Base-by-base conservation (phyloP, 2,113 vertebrate species). In the Cromileptes altivelis region DNA sequence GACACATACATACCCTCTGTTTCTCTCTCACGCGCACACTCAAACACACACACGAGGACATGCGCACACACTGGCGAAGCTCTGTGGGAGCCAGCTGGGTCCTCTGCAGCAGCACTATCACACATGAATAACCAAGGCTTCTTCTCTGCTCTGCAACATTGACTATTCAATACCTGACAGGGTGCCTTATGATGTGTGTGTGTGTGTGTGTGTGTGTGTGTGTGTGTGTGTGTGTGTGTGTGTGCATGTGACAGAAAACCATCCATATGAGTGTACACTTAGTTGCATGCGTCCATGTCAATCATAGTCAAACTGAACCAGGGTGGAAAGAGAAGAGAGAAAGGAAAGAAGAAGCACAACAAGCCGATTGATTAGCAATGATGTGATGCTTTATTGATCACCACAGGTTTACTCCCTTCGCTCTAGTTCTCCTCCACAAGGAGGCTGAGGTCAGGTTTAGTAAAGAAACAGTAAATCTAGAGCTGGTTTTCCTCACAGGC, bases 111-210 rank as follows among this genome's bases (percentile, higher is more conserved):
- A 87, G 56, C 73, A 56, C 82, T 67, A 88, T 83, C 87, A 92
- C 82, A 92, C 89, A 93, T 91, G 86, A 92, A 92, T 89, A 93
- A 92, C 85, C 88, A 86, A 82, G 89, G 49, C 45, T 87, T 80
- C 81, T 83, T 6, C 78, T 84, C 83, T 73, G 25, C 85, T 90
- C 85, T 87, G 73, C 80, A 80, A 75, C 85, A 82, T 67, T 89
- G 84, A 82, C 79, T 87, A 82, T 92, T 92, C 82, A 86, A 67
- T 87, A 91, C 86, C 88, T 89, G 89, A 90, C 86, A 84, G 65
- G 78, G 37, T 2, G 21, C 85, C 84, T 87, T 85, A 81, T 87
- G 83, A 69, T 60, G 42, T 61, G 55, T 81, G 42, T 61, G 23
- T 45, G 53, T 74, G 72, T 65, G 69, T 83, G 75, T 69, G 42